phyloP scores from a whole-genome alignment of 2,888 invertebrate species.

The Dromius quadrimaculatus region DNA sequence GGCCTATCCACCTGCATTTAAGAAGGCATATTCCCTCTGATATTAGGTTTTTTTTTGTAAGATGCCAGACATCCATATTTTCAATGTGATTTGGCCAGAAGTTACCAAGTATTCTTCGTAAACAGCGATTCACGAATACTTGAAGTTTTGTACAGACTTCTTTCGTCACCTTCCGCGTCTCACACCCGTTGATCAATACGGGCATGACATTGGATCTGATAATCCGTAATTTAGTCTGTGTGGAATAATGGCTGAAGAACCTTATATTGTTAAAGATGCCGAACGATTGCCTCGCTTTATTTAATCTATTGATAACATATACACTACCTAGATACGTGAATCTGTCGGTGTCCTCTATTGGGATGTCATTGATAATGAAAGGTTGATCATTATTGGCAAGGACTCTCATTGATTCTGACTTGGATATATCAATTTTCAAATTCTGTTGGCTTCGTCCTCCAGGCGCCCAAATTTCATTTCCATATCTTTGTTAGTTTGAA shows the following conservation, averaged over 20 bases:
- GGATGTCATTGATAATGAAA: neutral
- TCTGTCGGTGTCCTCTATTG: no score
- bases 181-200: no score
- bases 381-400: neutral
- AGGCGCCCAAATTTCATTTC: no score
- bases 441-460: no score
- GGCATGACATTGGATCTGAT: no score
- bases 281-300: neutral
- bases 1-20: no score
- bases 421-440: neutral
- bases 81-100: neutral
- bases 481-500: no score
- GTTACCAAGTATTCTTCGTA: constrained; percentile 2
- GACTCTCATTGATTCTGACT: neutral
- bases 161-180: neutral
- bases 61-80: neutral
- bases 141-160: neutral
- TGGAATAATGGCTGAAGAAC: no score
- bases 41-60: neutral
- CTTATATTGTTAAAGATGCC: no score
- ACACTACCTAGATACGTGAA: no score
- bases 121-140: constrained; percentile 2
- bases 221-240: no score
- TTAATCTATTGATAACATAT: neutral
- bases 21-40: no score